A percentile compares a stretch with the other conserved stretches of the same genome.
Conservation (phyloP, 2,113 vertebrate species). For the Melanerpes aurifrons region DNA sequence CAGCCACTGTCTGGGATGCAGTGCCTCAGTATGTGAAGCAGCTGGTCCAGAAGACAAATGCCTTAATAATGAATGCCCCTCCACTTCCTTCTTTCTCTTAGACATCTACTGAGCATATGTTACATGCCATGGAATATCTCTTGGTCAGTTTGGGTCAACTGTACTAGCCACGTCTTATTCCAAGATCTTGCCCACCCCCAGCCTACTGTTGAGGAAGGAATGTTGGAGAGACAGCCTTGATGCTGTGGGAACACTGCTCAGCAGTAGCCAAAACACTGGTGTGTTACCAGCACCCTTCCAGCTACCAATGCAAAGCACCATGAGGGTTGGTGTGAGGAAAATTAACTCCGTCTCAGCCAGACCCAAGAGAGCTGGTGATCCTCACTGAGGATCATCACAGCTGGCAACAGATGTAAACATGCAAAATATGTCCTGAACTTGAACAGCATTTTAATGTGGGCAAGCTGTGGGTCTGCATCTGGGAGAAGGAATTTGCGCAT, state of each 20-base stretch:
- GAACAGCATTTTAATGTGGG: neutral
- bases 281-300: neutral
- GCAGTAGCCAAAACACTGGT: neutral
- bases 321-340: fast-evolving
- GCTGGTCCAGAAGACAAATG: fast-evolving
- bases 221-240: neutral
- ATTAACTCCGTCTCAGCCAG: fast-evolving
- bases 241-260: neutral
- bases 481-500: neutral
- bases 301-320: fast-evolving
- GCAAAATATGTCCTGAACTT: neutral
- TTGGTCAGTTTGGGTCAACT: neutral
- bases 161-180: too few species aligned
- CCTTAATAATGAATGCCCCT: fast-evolving
- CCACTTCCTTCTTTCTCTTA: neutral
- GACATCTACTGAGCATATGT: neutral
- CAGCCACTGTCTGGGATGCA: neutral
- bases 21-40: fast-evolving
- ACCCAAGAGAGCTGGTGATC: neutral
- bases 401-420: neutral
- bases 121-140: fast-evolving
- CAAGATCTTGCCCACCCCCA: too few species aligned
- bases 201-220: too few species aligned
- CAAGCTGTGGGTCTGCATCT: too few species aligned
- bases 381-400: too few species aligned